Base-by-base conservation (phyloP, 2,888 invertebrate species). In the Xestia c-nigrum region DNA sequence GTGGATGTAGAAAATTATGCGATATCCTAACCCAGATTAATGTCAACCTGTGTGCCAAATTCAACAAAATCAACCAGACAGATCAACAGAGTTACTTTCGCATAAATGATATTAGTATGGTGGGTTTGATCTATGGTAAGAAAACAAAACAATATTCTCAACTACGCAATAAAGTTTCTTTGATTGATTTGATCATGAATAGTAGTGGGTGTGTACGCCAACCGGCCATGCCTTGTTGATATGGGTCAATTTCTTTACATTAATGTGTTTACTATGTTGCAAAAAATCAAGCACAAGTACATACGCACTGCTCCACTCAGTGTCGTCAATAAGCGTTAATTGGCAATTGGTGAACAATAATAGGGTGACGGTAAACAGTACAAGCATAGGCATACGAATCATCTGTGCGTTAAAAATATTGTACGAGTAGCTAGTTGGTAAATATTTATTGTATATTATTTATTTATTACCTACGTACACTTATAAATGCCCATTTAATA, bases 131-230 rank as follows among this genome's bases (percentile, higher is more conserved):
- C 43, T 14, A 19, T 6, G 19, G 9, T 21, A 21, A 52, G 64
- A 50, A 81, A 83, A 76, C 70, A 83, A 57, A 83, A 63, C 64
- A 74, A 83, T 77, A 63, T 72, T 31, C 24, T 21, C 24, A 67
- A 61, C 47, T 47, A 66, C 40, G 31, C n/a, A 5, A 1, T 72
- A n/a, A 9, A 50, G 59, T 50, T 52, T 38, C 50, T 43, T 55
- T 68, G 55, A 85, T 81, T 81, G 71, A 69, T 65, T 74, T 50
- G 75, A 24, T 69, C 59, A 24, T 85, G 71, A 74, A 40, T 4
- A 43, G 47, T 63, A n/a, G 76, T 78, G 64, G 47, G 5, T 19
- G 12, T 63, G 38, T 55, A 50, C 24, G n/a, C 46, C 38, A 52
- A 47, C 24, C 6, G 24, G 43, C 21, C 21, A 24, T 40, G 47